Evolutionary conservation across 2,113 vertebrate genomes (phyloP), one percentile per base, ranked within the genome.

Genomic region (Dasyurus viverrinus): DNA sequence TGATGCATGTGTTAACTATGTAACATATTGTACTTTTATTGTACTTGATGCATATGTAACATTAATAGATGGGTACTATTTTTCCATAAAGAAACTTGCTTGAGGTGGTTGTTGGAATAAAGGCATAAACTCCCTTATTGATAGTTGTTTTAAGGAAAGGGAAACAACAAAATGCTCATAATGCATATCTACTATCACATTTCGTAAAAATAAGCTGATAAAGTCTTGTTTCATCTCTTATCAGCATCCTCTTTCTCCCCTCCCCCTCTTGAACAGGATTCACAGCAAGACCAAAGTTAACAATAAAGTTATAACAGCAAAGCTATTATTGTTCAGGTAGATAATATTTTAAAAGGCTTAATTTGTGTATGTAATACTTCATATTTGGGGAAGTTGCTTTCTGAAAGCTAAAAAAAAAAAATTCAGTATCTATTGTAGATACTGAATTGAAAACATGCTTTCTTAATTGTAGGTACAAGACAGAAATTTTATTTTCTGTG

Each of bases 71-170:
- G 94, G 94, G 5, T 93, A 94, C 42, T 96, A 26, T 94, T 92
- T 57, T 54, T 92, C 53, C 50, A 52, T 57, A 52, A 96, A 95
- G 89, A 50, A 92, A 57, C 96, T 94, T 89, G 92, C 96, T 94
- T 89, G 92, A 97, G 89, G 90, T 46, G 55, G 89, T 68, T 96
- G 52, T 97, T 68, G 48, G 96, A 93, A 96, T 95, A 93, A 97
- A 97, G 96, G 91, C 48, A 89, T 90, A 93, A 89, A 42, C 90
- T 91, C 97, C 94, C 93, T 95, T 91, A 84, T 42, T 22, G 76
- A 76, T 25, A 95, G 42, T 24, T 94, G 89, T 97, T 92, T 96
- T 91, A 89, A 46, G 92, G 76, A 93, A 94, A 92, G 54, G 36
- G 84, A 53, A 95, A 55, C 90, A 95, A 36, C 54, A 97, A 91